These are phyloP conservation scores for Scotopteryx bipunctaria DNA, from an alignment of 2,888 invertebrate genomes.

Conservation along the genomic window DNA sequence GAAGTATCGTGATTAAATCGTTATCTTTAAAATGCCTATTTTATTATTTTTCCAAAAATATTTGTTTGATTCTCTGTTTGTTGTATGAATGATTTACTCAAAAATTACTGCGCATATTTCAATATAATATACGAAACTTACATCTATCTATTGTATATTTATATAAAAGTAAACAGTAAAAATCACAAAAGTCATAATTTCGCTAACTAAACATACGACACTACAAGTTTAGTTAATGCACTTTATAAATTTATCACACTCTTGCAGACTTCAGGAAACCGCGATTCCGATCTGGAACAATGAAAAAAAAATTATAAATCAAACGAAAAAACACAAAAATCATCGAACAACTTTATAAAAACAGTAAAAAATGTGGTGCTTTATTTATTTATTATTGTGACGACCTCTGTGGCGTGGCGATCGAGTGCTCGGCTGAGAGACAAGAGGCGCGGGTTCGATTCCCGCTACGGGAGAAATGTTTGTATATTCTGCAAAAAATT, in stretches of 20 bases:
- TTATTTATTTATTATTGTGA: too few relatives aligned
- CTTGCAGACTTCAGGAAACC: constrained; percentile 45
- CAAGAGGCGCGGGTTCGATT: too few relatives aligned
- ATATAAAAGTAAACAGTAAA: constrained; percentile 61
- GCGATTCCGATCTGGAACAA: constrained; percentile 62
- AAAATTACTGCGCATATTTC: constrained; percentile 11
- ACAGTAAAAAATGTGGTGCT: too few relatives aligned
- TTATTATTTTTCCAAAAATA: too few relatives aligned
- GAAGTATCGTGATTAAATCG: too few relatives aligned
- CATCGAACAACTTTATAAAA: too few relatives aligned
- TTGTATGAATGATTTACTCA: constrained; percentile 8
- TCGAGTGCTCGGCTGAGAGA: too few relatives aligned
- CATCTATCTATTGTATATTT: constrained; percentile 33
- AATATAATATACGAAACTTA: constrained; percentile 24
- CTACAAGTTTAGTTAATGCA: constrained; percentile 60
- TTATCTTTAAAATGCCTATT: too few relatives aligned
- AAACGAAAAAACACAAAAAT: constrained; percentile 4
- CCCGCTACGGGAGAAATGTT: too few relatives aligned
- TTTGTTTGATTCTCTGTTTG: too few relatives aligned
- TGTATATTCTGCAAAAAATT: too few relatives aligned
- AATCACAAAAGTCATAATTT: constrained; percentile 76
- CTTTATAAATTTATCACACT: constrained; percentile 64
- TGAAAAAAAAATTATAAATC: constrained; percentile 29
- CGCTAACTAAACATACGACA: constrained; percentile 66
- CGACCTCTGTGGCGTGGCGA: too few relatives aligned